A percentile compares a stretch with the other conserved stretches of the same genome.
phyloP scores from a whole-genome alignment of 2,797 vertebrate species.

The Hirundo rustica region DNA sequence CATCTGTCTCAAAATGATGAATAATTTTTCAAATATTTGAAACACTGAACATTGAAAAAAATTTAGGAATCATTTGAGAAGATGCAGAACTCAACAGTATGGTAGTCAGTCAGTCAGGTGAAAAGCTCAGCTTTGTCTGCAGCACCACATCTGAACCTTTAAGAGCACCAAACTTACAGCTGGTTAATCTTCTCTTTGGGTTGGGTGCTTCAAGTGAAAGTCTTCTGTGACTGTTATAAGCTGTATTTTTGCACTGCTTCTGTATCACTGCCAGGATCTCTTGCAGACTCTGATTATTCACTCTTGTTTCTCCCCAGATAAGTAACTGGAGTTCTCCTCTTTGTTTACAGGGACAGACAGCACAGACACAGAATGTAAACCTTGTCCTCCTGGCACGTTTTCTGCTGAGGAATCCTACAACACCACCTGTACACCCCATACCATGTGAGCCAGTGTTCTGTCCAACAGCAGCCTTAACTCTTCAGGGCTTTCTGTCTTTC shows the following conservation, averaged over 20 bases:
- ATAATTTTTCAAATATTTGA: background rate
- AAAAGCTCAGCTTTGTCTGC: background rate
- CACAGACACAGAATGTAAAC: slow-evolving; percentile 43
- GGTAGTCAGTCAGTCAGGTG: background rate
- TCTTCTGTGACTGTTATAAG: background rate
- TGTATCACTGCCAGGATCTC: background rate
- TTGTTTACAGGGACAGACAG: slow-evolving; percentile 51
- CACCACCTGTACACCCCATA: slow-evolving; percentile 66
- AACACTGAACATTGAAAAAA: background rate
- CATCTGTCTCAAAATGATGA: background rate
- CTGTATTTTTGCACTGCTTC: background rate
- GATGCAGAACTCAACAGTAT: background rate
- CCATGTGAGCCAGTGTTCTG: slow-evolving; percentile 38
- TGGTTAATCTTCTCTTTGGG: background rate
- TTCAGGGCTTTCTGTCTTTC: background rate
- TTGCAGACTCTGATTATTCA: background rate
- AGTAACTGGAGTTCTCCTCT: background rate
- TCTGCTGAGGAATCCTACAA: slow-evolving; percentile 54
- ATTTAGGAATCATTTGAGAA: background rate
- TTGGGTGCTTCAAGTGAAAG: background rate
- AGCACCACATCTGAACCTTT: background rate
- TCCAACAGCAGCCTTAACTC: background rate
- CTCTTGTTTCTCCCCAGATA: background rate
- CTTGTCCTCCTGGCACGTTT: slow-evolving; percentile 68
- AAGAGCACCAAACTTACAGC: background rate